phyloP scores from a whole-genome alignment of 1,140 invertebrate species.

The Oedothorax gibbosus region DNA sequence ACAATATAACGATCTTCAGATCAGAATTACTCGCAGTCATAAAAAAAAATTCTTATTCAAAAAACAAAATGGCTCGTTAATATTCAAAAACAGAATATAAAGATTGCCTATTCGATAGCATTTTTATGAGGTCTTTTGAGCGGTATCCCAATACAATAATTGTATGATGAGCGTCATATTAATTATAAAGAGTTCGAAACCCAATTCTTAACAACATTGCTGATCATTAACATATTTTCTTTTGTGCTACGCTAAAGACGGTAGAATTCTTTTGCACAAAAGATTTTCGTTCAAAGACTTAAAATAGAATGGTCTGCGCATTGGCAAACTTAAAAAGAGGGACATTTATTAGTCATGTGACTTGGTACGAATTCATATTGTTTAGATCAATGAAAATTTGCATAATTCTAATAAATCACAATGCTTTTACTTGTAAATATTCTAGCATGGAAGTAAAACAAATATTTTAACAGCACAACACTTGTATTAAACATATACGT shows the following conservation, averaged over 20 bases:
- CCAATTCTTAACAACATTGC: neutral
- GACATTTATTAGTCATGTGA: too few relatives aligned
- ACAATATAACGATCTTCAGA: too few relatives aligned
- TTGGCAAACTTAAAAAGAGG: too few relatives aligned
- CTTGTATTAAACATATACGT: too few relatives aligned
- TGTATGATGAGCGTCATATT: neutral
- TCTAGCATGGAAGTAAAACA: too few relatives aligned
- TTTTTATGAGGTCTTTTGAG: neutral
- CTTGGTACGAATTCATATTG: too few relatives aligned
- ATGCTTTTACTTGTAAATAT: too few relatives aligned
- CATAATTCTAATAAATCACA: too few relatives aligned
- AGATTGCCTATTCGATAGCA: neutral
- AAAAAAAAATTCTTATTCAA: neutral
- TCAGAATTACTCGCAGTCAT: neutral
- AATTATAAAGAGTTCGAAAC: neutral
- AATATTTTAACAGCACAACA: too few relatives aligned
- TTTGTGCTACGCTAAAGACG: neutral
- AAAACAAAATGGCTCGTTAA: neutral
- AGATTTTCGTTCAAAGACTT: neutral
- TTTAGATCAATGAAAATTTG: too few relatives aligned
- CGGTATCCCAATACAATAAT: too few relatives aligned
- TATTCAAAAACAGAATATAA: neutral
- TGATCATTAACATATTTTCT: conserved; percentile 1
- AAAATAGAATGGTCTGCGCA: too few relatives aligned
- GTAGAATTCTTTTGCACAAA: neutral